phyloP scores from a whole-genome alignment of 92 coral and sea anemone species.

The Bergia puertoricense region DNA sequence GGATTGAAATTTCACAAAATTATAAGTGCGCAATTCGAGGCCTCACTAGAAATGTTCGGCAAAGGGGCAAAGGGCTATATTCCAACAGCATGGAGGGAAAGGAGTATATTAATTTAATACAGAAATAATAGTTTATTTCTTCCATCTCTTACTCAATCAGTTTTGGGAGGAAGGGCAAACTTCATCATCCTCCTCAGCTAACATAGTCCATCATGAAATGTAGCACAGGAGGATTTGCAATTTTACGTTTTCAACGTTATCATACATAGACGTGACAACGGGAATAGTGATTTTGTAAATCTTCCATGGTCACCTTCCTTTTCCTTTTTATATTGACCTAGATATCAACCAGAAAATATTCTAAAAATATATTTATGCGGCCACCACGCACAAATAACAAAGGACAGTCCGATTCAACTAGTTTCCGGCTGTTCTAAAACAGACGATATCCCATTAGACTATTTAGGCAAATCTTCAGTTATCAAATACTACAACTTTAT shows the following conservation, averaged over 20 bases:
- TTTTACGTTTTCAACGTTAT: neutral
- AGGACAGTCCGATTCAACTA: neutral
- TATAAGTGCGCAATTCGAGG: too few relatives aligned
- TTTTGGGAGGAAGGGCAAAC: too few relatives aligned
- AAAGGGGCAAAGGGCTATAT: too few relatives aligned
- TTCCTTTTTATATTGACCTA: neutral
- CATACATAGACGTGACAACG: neutral
- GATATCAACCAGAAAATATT: neutral
- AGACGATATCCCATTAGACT: slow-evolving; percentile 1
- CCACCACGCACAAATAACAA: neutral
- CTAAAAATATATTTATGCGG: neutral
- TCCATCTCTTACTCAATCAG: too few relatives aligned
- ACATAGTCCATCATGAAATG: too few relatives aligned
- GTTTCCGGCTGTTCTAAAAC: slow-evolving; percentile 13
- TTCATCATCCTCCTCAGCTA: too few relatives aligned
- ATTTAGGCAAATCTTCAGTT: slow-evolving; percentile 10
- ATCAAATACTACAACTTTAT: neutral
- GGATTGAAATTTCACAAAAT: too few relatives aligned
- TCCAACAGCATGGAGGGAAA: too few relatives aligned
- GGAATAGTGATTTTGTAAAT: neutral
- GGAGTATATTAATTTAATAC: too few relatives aligned
- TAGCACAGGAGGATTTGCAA: too few relatives aligned
- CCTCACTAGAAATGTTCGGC: too few relatives aligned
- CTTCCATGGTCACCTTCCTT: neutral
- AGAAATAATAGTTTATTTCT: too few relatives aligned